Base-by-base conservation (phyloP, 2,888 invertebrate species). In the Trachelus stipa region DNA sequence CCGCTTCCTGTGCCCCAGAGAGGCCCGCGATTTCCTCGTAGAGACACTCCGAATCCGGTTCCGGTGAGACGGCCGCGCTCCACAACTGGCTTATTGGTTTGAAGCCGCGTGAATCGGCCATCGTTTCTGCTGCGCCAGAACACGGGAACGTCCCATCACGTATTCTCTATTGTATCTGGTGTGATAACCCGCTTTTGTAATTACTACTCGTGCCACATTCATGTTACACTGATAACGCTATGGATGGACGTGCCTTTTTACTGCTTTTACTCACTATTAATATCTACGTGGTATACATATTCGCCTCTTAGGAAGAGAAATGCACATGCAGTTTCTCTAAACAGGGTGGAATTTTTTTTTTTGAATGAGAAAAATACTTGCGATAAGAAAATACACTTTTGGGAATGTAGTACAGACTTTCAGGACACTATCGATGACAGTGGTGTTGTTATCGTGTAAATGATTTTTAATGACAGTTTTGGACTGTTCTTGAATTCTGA, bases 61-160 rank as follows among this genome's bases (percentile, higher is more conserved):
- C 91, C 85, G 89, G 87, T 85, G 90, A 87, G 81, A 86, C 88
- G 82, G 87, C 85, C 78, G 88, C 89, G 86, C 88, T 90, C 91
- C 90, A 91, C 88, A 90, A 86, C 85, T 90, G 90, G 84, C 89
- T 91, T 91, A 91, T 91, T 90, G 91, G 91, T 87, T 89, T 89
- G 88, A 91, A 91, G 88, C 90, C 89, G 87, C 90, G 90, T 87
- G 89, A 87, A 86, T 91, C 91, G 89, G 90, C 90, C 91, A 91
- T 91, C 87, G 88, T 91, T 87, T 84, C 87, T 87, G 88, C 88
- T 88, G 81, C 80, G 69, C 31, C 68, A 73, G 79, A 31, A 71
- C 31, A 71, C 71, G 71, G 71, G 33, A 71, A 56, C 56, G 56
- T 56, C 76, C 76, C 35, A 35, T 23, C 71, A 69, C 78, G 75